Evolutionary conservation across 2,113 vertebrate species (phyloP), one percentile per base, ranked within the genome.

Genomic region (Microcebus murinus): DNA sequence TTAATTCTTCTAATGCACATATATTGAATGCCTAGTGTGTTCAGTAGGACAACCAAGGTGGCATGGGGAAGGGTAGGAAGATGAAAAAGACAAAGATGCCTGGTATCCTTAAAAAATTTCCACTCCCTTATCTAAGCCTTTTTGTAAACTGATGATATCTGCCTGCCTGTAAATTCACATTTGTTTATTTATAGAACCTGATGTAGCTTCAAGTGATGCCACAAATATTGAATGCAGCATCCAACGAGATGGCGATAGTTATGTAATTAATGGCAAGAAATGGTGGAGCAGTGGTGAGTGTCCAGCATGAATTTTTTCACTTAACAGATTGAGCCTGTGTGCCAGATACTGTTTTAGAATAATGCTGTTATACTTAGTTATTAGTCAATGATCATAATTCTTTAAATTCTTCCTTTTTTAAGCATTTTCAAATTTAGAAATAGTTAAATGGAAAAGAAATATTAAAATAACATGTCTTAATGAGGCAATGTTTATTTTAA

Each of bases 221-320:
- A 99, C 99, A 84, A 99, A 99, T 96, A 99, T 99, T 97, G 98
- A 99, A 57, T 99, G 99, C 86, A 99, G 96, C 84, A 98, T 99
- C 67, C 90, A 94, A 31, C 98, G 90, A 88, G 99, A 99, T 0
- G 98, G 98, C 21, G 98, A 98, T 48, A 96, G 93, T 96, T 99
- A 99, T 0, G 50, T 99, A 55, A 98, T 99, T 55, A 99, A 99
- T 8, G 99, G 99, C 96, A 99, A 98, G 98, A 99, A 99, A 87
- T 99, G 99, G 99, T 99, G 99, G 99, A 99, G 98, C 98, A 99
- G 99, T 48, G 99, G 99, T 99, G 94, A 98, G 99, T 99, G 86
- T 1, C 27, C 77, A 65, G 13, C 29, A 8, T 34, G 7, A 23
- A 27, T 50, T 13, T 21, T 63, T 23, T 25, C 31, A 27, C 15